These are phyloP conservation scores for Lasioglossum oenotherae DNA, from an alignment of 2,888 invertebrate species.

Conservation along the genomic window DNA sequence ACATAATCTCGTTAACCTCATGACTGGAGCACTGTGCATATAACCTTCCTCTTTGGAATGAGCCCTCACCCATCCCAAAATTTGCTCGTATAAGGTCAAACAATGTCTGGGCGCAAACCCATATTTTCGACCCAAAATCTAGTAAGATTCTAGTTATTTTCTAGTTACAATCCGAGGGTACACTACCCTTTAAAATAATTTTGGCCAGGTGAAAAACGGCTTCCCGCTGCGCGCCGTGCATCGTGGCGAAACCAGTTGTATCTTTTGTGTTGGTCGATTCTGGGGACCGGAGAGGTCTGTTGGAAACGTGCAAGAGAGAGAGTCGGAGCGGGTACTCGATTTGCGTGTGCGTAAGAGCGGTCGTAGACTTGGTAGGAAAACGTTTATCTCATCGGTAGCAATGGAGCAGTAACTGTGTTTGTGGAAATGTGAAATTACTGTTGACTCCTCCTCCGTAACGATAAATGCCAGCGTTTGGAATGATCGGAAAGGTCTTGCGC, in stretches of 20 bases:
- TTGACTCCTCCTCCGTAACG: neutral
- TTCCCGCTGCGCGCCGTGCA: neutral
- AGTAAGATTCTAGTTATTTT: too few species aligned
- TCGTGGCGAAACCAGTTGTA: neutral
- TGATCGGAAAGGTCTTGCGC: neutral
- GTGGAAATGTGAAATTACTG: neutral
- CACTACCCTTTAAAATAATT: neutral
- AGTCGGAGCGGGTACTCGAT: neutral
- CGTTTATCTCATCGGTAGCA: neutral
- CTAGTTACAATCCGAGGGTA: too few species aligned
- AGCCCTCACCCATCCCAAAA: too few species aligned
- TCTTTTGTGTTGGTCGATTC: neutral
- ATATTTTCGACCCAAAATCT: too few species aligned
- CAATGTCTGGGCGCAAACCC: too few species aligned
- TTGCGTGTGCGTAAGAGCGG: neutral
- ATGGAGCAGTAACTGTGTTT: constrained; percentile 5
- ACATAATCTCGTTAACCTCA: too few species aligned
- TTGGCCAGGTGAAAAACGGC: neutral
- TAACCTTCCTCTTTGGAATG: too few species aligned
- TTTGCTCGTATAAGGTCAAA: too few species aligned
- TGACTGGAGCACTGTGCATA: too few species aligned
- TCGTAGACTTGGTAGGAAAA: neutral
- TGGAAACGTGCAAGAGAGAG: too few species aligned
- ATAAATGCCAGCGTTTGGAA: neutral
- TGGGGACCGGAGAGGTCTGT: neutral